These are phyloP conservation scores for Aleiodes sp. DNA, from an alignment of 1,140 invertebrate species.

Conservation along the genomic window DNA sequence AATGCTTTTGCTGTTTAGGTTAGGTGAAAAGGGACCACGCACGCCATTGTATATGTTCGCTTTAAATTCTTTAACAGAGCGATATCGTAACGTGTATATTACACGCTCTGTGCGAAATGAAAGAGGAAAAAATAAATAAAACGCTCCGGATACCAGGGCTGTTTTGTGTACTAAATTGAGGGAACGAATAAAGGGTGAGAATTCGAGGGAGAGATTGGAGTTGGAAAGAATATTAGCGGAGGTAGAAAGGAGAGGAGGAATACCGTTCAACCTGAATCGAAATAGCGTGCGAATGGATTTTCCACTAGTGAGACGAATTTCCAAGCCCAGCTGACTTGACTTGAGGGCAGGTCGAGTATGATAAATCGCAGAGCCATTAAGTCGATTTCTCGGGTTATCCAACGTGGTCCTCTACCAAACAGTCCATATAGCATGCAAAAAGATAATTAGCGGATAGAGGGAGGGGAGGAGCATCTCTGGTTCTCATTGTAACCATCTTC, in stretches of 20 bases:
- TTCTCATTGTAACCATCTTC: constrained; percentile 1
- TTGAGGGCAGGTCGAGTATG: constrained; percentile 42
- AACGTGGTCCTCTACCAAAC: constrained; percentile 37
- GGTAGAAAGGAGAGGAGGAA: no score
- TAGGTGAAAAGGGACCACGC: constrained; percentile 1
- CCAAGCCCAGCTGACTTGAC: constrained; percentile 11
- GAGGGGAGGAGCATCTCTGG: no score
- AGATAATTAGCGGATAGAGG: constrained; percentile 53
- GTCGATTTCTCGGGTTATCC: constrained; percentile 54
- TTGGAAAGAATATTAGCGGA: background rate
- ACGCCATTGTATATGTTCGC: constrained; percentile 1
- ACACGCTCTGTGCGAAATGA: background rate
- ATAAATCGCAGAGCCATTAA: constrained; percentile 54
- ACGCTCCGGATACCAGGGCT: background rate
- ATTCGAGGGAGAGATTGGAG: no score
- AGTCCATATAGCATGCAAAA: constrained; percentile 46
- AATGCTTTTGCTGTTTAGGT: background rate
- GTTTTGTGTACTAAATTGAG: background rate
- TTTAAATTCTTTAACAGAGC: background rate
- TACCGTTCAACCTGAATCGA: background rate
- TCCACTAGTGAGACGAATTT: constrained; percentile 17
- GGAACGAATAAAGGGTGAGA: background rate
- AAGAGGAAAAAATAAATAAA: background rate
- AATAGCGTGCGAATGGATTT: constrained; percentile 12
- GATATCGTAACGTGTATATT: constrained; percentile 1